These are phyloP conservation scores for Dexiosoma caninum DNA, from an alignment of 2,888 invertebrate genomes.

Conservation along the genomic window DNA sequence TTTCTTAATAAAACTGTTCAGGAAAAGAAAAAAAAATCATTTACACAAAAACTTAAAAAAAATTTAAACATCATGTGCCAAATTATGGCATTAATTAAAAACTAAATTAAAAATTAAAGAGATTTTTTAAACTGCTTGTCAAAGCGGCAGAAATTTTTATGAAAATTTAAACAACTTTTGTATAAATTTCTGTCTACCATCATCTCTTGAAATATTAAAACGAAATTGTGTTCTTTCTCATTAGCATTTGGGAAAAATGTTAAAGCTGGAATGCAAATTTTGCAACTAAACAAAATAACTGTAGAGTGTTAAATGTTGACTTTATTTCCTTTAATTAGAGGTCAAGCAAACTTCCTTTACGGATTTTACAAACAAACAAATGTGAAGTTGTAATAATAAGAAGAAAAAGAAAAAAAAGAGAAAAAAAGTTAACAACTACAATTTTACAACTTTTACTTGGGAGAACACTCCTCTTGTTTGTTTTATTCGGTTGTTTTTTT, in stretches of 20 bases:
- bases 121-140: too few species aligned
- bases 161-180: neutral
- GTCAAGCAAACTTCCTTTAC: slow-evolving; percentile 16
- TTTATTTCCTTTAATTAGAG: slow-evolving; percentile 39
- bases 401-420: neutral
- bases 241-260: neutral
- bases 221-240: neutral
- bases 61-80: too few species aligned
- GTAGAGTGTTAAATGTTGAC: slow-evolving; percentile 34
- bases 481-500: too few species aligned
- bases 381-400: neutral
- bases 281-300: neutral
- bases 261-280: slow-evolving; percentile 15
- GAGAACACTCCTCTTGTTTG: slow-evolving; percentile 4
- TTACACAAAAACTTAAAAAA: too few species aligned
- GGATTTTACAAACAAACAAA: slow-evolving; percentile 13
- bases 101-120: too few species aligned
- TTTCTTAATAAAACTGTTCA: too few species aligned
- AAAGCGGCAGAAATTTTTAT: neutral
- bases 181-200: neutral
- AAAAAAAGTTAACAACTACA: slow-evolving; percentile 6
- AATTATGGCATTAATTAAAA: too few species aligned
- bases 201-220: neutral
- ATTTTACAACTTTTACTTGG: slow-evolving; percentile 13
- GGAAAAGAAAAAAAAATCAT: too few species aligned